phyloP scores from a whole-genome alignment of 53 echinoderm and acorn worm genomes.

The Antedon mediterranea region DNA sequence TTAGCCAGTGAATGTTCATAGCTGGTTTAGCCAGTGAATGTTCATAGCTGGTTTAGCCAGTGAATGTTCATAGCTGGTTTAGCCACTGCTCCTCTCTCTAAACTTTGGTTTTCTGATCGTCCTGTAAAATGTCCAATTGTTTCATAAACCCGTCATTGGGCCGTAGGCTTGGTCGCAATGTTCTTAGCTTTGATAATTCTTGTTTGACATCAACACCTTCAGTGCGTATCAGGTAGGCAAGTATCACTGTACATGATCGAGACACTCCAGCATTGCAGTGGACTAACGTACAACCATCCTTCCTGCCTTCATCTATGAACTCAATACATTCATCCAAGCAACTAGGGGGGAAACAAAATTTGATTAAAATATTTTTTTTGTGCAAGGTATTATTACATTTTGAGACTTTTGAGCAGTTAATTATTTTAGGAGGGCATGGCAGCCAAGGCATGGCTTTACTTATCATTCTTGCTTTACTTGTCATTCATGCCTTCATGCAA shows the following conservation, averaged over 20 bases:
- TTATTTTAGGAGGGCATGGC: too few species aligned
- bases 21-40: too few species aligned
- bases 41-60: too few species aligned
- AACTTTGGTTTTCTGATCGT: background rate
- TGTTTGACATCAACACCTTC: constrained; percentile 35
- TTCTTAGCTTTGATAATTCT: constrained; percentile 29
- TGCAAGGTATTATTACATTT: too few species aligned
- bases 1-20: too few species aligned
- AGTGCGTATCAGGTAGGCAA: constrained; percentile 51
- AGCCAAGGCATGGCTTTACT: too few species aligned
- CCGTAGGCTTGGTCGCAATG: constrained; percentile 28
- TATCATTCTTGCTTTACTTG: too few species aligned
- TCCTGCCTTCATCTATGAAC: constrained; percentile 44
- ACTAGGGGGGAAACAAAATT: too few species aligned
- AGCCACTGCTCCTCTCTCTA: background rate
- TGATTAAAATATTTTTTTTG: background rate
- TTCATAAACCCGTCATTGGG: constrained; percentile 80
- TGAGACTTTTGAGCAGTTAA: too few species aligned
- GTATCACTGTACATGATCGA: constrained; percentile 50
- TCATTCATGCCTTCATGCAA: too few species aligned
- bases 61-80: too few species aligned
- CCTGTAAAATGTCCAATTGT: constrained; percentile 7
- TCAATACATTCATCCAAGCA: constrained; percentile 57
- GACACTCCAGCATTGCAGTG: constrained; percentile 90
- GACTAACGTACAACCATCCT: constrained; percentile 42